Evolutionary conservation across 2,113 vertebrate genomes (phyloP).

Genomic region (Scophthalmus maximus): DNA sequence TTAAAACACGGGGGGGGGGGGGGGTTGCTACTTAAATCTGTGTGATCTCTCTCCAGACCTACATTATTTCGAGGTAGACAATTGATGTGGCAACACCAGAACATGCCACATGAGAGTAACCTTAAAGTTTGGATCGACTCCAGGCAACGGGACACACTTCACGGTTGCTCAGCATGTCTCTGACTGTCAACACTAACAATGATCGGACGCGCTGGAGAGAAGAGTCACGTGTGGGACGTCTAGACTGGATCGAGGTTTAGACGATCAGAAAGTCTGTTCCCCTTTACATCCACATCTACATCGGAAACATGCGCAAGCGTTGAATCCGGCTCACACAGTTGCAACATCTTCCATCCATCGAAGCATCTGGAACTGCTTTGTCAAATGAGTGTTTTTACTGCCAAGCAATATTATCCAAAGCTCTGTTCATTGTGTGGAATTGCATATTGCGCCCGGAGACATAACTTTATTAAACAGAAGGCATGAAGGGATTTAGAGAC

Average conservation of each 20-base stretch:
- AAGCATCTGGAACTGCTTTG: conserved; percentile 66
- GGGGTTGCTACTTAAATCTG: neutral
- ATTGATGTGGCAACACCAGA: neutral
- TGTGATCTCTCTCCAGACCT: conserved; percentile 11
- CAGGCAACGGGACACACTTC: neutral
- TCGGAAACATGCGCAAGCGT: conserved; percentile 20
- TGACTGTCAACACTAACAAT: neutral
- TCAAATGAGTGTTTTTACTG: conserved; percentile 62
- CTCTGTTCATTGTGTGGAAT: conserved; percentile 46
- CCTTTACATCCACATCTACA: conserved; percentile 14
- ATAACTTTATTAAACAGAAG: conserved; percentile 60
- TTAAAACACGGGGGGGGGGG: conserved; percentile 11
- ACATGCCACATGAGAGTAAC: neutral
- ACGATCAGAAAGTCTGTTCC: conserved; percentile 15
- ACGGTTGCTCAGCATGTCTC: neutral
- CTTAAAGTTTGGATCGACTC: neutral
- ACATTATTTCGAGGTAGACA: neutral
- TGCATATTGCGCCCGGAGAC: conserved; percentile 51
- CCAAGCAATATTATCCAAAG: conserved; percentile 54
- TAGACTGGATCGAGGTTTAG: conserved; percentile 2
- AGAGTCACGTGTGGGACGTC: conserved; percentile 9
- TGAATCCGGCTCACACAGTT: conserved; percentile 24
- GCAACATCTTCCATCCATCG: conserved; percentile 20
- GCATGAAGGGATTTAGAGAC: conserved; percentile 29
- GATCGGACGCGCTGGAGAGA: neutral